These are phyloP conservation scores for Sinocyclocheilus anophthalmus DNA, from an alignment of 2,113 vertebrate species.

Conservation along the genomic window DNA sequence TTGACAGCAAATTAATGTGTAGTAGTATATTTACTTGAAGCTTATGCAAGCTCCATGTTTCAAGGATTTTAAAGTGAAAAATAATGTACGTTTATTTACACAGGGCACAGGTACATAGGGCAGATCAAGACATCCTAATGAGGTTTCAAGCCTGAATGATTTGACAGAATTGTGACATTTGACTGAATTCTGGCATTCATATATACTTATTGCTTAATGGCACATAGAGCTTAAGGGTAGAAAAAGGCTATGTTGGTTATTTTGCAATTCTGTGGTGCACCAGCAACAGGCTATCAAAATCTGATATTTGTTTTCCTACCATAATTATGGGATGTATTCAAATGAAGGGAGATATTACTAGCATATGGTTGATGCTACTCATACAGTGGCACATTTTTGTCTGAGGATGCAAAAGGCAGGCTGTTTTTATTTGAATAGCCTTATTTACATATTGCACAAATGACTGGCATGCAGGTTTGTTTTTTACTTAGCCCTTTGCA, in stretches of 20 bases:
- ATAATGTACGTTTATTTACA: background rate
- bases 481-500: background rate
- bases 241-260: background rate
- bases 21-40: background rate
- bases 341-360: background rate
- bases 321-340: background rate
- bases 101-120: too few relatives aligned
- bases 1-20: background rate
- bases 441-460: conserved; percentile 30
- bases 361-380: background rate
- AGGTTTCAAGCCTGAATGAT: background rate
- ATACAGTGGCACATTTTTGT: background rate
- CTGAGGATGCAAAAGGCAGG: background rate
- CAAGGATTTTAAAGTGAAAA: background rate
- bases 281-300: background rate
- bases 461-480: background rate
- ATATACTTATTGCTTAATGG: background rate
- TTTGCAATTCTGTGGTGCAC: background rate
- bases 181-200: background rate
- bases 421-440: background rate
- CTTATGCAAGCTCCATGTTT: background rate
- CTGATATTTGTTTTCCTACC: background rate
- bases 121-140: too few relatives aligned
- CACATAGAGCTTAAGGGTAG: too few relatives aligned
- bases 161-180: background rate